Evolutionary conservation across 2,797 vertebrate species (phyloP).

Genomic region (Octomys mimax): DNA sequence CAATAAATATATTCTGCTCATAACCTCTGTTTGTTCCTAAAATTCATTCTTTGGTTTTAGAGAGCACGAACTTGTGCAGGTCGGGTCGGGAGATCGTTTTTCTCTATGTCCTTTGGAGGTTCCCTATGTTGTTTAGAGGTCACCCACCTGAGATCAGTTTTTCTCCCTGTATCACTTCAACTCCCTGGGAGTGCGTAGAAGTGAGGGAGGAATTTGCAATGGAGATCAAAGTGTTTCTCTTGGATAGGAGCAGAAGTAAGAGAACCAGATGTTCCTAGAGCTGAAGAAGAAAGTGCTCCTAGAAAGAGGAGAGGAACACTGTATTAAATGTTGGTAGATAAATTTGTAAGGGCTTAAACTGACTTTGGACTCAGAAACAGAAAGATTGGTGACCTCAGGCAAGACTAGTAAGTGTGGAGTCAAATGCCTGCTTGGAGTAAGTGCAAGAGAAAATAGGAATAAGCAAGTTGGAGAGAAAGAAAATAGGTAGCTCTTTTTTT

Average conservation of each 20-base stretch:
- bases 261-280: background rate
- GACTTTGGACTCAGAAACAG: constrained; percentile 36
- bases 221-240: background rate
- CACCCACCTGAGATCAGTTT: no score
- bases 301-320: background rate
- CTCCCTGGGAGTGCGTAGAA: background rate
- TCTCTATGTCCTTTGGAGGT: no score
- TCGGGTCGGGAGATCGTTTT: no score
- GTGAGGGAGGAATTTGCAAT: background rate
- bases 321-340: background rate
- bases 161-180: no score
- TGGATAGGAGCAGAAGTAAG: background rate
- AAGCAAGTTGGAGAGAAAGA: background rate
- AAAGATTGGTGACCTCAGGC: constrained; percentile 39
- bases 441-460: constrained; percentile 35
- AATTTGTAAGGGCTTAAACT: constrained; percentile 13
- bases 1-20: no score
- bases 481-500: background rate
- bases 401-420: background rate
- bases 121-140: no score
- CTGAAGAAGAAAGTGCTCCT: background rate
- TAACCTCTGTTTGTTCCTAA: no score
- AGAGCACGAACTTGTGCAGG: no score
- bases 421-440: background rate
- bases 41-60: no score